phyloP scores from a whole-genome alignment of 2,797 vertebrate genomes.

The Craterocephalus amniculus region DNA sequence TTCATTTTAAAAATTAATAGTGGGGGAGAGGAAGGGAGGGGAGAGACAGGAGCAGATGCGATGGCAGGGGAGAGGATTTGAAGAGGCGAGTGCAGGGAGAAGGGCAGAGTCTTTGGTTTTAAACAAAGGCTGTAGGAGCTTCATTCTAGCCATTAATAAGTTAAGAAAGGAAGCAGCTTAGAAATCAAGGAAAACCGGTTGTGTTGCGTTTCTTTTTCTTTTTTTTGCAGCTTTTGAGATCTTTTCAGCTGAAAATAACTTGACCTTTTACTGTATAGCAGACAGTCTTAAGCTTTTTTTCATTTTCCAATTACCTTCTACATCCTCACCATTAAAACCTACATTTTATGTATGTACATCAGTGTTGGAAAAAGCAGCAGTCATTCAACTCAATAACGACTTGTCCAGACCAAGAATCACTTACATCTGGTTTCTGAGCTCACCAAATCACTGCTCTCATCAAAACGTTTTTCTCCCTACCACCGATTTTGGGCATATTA shows the following conservation, averaged over 20 bases:
- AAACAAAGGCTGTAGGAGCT: conserved; percentile 34
- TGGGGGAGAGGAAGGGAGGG: conserved; percentile 28
- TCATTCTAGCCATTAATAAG: conserved; percentile 62
- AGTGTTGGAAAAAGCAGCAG: not conserved
- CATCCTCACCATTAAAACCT: conserved; percentile 1
- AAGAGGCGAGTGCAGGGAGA: conserved; percentile 13
- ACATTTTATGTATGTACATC: not conserved
- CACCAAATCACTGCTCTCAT: too few relatives aligned
- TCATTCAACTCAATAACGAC: too few relatives aligned
- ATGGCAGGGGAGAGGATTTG: conserved; percentile 15
- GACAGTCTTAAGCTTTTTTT: conserved; percentile 12
- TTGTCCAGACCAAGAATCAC: too few relatives aligned
- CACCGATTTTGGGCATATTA: too few relatives aligned
- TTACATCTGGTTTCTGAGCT: too few relatives aligned
- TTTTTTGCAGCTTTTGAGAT: not conserved
- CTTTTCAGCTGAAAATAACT: conserved; percentile 16
- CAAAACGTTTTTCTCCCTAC: too few relatives aligned
- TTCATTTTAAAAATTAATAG: conserved; percentile 60
- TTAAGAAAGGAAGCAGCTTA: conserved; percentile 40
- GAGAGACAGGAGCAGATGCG: not conserved
- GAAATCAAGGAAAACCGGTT: conserved; percentile 4
- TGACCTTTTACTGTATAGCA: conserved; percentile 1
- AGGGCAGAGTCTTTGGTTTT: conserved; percentile 29
- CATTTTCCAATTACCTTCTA: not conserved
- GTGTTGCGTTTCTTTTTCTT: not conserved